Evolutionary conservation across 2,888 invertebrate genomes (phyloP), one percentile per base, ranked within the genome.

Genomic region (Coelopa pilipes): DNA sequence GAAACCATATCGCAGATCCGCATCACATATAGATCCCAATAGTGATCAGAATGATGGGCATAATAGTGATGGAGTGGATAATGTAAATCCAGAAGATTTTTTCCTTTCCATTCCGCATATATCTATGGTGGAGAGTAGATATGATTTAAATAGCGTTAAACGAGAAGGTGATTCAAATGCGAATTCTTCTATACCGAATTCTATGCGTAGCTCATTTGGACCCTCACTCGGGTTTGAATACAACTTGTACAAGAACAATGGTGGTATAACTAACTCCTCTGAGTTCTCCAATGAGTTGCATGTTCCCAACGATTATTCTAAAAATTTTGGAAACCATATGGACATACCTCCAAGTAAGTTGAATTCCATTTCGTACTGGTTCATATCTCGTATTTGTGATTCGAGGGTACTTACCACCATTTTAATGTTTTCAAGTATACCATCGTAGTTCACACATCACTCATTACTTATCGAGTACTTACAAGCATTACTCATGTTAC

Each of bases 321-420:
- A 88, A 80, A 85, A 82, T 75, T 85, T 85, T 79, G 86, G 84
- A 68, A 88, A 87, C 72, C 88, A 88, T 77, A 88, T 88, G 87
- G 88, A 88, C 77, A 87, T 88, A 77, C 88, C 88, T 60, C 82
- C 86, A 85, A 88, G 88, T 88, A 86, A 82, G 86, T 84, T 34
- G 34, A 34, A 34, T 7, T 34, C 34, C 2, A 34, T 7, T 34
- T 34, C 34, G 2, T 34, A 34, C 34, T 7, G 34, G 7, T 34
- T 34, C 34, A 34, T 7, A 34, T 34, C 34, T 34, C 34, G 7
- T 34, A 4, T 34, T 34, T 34, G 2, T 34, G 34, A 34, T 34
- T 34, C 7, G 34, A 34, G 2, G 34, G 34, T 7, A 34, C 7
- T 34, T 34, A 34, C 7, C 34, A 4, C 34, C 34, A 34, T 7